These are phyloP conservation scores for Myiozetetes cayanensis DNA, from an alignment of 2,113 vertebrate species.

Conservation along the genomic window DNA sequence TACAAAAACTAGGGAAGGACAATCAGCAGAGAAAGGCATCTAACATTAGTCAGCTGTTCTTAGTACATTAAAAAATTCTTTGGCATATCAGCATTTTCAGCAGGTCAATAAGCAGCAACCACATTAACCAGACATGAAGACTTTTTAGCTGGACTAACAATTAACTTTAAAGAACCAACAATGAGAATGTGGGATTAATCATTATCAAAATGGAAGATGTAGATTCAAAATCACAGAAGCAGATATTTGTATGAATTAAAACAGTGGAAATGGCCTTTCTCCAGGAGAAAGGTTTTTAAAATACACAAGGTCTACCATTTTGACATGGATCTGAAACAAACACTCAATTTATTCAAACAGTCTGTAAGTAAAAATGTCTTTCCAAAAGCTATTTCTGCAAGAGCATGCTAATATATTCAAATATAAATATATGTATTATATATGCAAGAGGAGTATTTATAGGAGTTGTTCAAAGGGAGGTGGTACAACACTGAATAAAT, in stretches of 20 bases:
- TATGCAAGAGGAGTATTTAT: not conserved
- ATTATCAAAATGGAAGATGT: not conserved
- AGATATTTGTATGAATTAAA: not conserved
- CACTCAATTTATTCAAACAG: not conserved
- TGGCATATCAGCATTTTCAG: not conserved
- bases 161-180: not conserved
- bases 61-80: not conserved
- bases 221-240: not conserved
- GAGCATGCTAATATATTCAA: not conserved
- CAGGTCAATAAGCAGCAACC: not conserved
- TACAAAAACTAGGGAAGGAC: not conserved
- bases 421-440: not conserved
- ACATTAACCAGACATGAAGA: not conserved
- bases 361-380: not conserved
- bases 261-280: not conserved
- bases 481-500: not conserved
- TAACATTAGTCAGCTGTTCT: not conserved
- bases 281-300: not conserved
- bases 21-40: not conserved
- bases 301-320: not conserved
- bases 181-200: not conserved
- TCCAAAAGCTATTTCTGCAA: not conserved
- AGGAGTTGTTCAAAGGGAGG: not conserved
- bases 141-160: not conserved
- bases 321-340: not conserved